Base-by-base conservation (phyloP, 2,113 vertebrate species). In the Catharus minimus region DNA sequence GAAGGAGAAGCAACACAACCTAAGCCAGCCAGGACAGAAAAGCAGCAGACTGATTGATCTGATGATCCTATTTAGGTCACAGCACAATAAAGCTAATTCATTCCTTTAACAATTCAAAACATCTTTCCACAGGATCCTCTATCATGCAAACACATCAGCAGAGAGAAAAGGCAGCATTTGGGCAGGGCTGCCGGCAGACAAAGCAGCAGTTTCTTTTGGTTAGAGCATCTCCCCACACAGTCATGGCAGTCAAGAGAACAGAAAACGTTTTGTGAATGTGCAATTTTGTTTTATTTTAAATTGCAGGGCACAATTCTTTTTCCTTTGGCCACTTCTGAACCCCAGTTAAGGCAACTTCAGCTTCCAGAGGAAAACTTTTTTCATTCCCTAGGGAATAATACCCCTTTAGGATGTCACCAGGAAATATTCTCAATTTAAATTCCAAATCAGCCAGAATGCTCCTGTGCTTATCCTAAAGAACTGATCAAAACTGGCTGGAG, bases 51-150 rank as follows among this genome's bases (percentile, higher is more conserved):
- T 90, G 93, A 95, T 96, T 94, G 94, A 95, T 95, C 95, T 90
- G 89, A 93, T 95, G 90, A 95, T 96, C 90, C 95, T 95, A 95
- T 96, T 96, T 96, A 92, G 94, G 93, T 91, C 91, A 96, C 85
- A 94, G 93, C 93, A 94, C 93, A 95, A 95, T 93, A 94, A 92
- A 95, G 85, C 87, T 90, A 90, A 95, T 88, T 95, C 93, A 82
- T 93, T 93, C 88, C 82, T 96, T 95, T 89, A 80, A 91, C 93
- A 80, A 95, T 91, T 95, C 92, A 96, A 94, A 96, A 91, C 94
- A 91, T 94, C 95, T 94, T 95, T 88, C 79, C 56, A 55, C 86
- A 61, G 89, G 60, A 93, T 92, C 83, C 89, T 95, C 94, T 95
- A 46, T 94, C 89, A 92, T 92, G 93, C 95, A 95, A 92, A 95